Base-by-base conservation (phyloP, 2,888 invertebrate genomes). In the Anoplius nigerrimus region DNA sequence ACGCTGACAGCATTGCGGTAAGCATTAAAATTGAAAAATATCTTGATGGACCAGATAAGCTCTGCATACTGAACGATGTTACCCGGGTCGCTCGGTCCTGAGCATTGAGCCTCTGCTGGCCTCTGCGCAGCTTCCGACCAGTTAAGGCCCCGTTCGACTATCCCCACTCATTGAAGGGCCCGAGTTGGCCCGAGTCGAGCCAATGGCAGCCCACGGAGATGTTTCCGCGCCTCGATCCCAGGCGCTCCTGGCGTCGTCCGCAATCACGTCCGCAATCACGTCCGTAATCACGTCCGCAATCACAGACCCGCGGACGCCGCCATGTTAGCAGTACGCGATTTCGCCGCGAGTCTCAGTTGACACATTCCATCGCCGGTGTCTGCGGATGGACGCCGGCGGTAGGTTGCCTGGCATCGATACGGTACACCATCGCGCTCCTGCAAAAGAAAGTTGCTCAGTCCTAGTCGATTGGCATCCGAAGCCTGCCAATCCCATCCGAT, bases 271-370 rank as follows among this genome's bases (percentile, higher is more conserved):
- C 62, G 34, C 20, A 62, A 61, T 68, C 56, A 53, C 53, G 72
- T 72, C 67, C 61, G 68, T 73, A 72, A 76, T 79, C 82, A 64
- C 71, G 79, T 72, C 76, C 62, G 34, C 20, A 62, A 61, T 68
- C 56, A 53, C 53, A 60, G 43, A 57, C 71, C 76, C 64, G 71
- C 68, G 71, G 69, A 76, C 76, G 58, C 77, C 81, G 75, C 83
- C 80, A 74, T 78, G 73, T 75, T 85, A 79, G 62, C 71, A 70
- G 66, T 83, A 76, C 64, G 71, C 72, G 64, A 84, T 71, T 72
- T 73, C 55, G 64, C 80, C 63, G 72, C 67, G 69, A 63, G 66
- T 68, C 18, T 52, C 52, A 3, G 5, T 63, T 4, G 55, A 22
- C 24, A 54, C 15, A 45, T 6, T 56, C 48, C 34, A 51, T 21